Conservation (phyloP, 2,888 invertebrate genomes). For the Dynastes maya region DNA sequence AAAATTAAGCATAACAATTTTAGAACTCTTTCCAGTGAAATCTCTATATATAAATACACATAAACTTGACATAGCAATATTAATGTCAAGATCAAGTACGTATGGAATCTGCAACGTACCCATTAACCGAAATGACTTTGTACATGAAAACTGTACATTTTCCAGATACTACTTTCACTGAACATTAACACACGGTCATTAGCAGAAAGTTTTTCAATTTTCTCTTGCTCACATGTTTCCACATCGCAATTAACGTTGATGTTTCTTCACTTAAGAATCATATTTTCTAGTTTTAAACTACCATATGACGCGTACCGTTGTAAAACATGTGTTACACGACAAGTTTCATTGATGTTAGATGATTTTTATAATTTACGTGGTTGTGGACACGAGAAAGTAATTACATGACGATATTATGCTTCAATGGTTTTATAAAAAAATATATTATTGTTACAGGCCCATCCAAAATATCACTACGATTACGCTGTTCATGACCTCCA, state of each 20-base stretch:
- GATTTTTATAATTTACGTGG: no score
- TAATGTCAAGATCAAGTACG: no score
- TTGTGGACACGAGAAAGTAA: no score
- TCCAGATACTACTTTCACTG: no score
- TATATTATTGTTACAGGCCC: slow-evolving; percentile 63
- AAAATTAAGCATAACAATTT: background rate
- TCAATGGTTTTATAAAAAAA: background rate
- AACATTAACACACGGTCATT: background rate
- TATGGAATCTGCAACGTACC: no score
- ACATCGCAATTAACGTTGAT: background rate
- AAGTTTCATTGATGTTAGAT: no score
- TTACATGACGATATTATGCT: no score
- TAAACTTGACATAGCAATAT: no score
- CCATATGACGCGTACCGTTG: background rate
- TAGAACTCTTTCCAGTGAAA: no score
- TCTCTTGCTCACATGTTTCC: background rate
- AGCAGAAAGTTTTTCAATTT: background rate
- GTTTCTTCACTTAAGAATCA: background rate
- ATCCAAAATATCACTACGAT: slow-evolving; percentile 70
- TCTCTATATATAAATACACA: no score
- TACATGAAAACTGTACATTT: no score
- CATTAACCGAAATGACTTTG: no score
- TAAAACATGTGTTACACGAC: background rate
- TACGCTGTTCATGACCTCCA: slow-evolving; percentile 71
- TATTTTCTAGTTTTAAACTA: background rate